phyloP scores from a whole-genome alignment of 2,888 invertebrate species.

The Cheilosia urbana region DNA sequence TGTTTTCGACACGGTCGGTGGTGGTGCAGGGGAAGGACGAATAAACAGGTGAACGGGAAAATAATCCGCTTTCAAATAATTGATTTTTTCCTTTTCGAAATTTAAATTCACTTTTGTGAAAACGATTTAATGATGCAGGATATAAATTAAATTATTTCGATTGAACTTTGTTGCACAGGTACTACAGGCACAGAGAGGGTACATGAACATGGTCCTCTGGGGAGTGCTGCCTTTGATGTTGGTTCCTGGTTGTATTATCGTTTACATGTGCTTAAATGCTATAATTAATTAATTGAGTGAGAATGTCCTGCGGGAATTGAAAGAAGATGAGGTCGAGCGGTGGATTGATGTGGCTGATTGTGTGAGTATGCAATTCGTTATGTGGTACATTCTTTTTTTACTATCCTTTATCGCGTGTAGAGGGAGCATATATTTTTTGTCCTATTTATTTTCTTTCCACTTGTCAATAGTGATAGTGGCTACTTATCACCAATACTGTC shows the following conservation, averaged over 20 bases:
- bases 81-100: not conserved
- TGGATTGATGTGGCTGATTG: not conserved
- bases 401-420: no score
- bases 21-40: not conserved
- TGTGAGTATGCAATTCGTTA: not conserved
- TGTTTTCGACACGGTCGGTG: not conserved
- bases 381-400: not conserved
- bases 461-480: no score
- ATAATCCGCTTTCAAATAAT: not conserved
- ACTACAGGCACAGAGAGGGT: not conserved
- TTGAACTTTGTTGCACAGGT: not conserved
- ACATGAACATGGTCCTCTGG: not conserved
- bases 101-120: not conserved
- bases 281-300: slow-evolving; percentile 4
- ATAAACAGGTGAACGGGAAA: not conserved
- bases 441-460: no score
- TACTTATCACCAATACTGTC: no score
- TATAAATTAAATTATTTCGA: not conserved
- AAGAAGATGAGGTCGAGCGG: not conserved
- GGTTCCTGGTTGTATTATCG: not conserved
- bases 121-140: not conserved
- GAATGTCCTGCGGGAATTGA: not conserved
- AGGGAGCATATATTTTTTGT: no score
- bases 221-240: not conserved
- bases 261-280: not conserved